Conservation (phyloP, 2,888 invertebrate genomes). For the Melipona bicolor region DNA sequence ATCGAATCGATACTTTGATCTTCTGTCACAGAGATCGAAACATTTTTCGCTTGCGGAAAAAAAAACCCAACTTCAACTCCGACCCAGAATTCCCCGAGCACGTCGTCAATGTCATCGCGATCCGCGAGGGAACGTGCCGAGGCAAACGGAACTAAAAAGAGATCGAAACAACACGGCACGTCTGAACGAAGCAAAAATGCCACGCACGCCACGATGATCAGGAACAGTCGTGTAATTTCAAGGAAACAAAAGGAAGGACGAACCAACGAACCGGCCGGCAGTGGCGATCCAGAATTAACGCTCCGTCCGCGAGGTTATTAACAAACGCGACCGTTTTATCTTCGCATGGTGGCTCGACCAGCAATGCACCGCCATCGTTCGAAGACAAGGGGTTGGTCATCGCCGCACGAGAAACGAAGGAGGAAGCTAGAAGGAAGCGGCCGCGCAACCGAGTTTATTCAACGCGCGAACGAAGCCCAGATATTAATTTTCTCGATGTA, state of each 20-base stretch:
- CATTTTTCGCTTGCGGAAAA: background rate
- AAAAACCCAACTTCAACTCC: background rate
- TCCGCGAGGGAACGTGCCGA: background rate
- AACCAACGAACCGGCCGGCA: too few relatives aligned
- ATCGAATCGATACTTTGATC: background rate
- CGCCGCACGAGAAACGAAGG: conserved; percentile 33
- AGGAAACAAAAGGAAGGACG: background rate
- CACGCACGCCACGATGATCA: background rate
- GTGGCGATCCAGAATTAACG: conserved; percentile 25
- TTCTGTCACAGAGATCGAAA: background rate
- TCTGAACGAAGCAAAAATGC: background rate
- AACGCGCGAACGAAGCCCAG: conserved; percentile 76
- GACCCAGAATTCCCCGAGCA: background rate
- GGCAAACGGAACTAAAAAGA: background rate
- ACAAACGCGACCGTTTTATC: conserved; percentile 25
- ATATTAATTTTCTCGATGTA: conserved; percentile 83
- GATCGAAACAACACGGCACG: fast-evolving
- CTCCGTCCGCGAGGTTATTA: conserved; percentile 20
- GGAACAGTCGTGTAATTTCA: background rate
- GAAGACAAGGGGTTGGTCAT: conserved; percentile 54
- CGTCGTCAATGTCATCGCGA: background rate
- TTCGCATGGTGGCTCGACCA: background rate
- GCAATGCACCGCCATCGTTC: conserved; percentile 9
- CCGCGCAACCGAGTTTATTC: conserved; percentile 78
- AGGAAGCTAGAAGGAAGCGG: conserved; percentile 40